Base-by-base conservation (phyloP, 2,113 vertebrate species). In the Chloebia gouldiae region DNA sequence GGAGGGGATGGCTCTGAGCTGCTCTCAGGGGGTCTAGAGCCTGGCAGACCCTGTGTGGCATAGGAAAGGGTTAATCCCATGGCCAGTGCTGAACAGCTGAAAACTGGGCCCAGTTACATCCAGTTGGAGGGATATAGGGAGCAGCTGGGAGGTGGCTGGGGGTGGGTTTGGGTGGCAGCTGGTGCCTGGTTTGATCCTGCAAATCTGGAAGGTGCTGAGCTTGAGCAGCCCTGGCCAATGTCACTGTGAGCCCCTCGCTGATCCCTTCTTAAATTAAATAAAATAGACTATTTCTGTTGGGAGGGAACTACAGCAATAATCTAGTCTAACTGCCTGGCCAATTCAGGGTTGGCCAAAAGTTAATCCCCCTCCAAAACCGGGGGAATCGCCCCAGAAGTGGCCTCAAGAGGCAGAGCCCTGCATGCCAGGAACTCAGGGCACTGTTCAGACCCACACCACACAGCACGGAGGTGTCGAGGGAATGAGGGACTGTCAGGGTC, bases 81-180 rank as follows among this genome's bases (percentile, higher is more conserved):
- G 31, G 24, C 76, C 8, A 2, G 5, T 25, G 27, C 51, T 42
- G 69, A 90, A 94, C 96, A 96, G 92, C 95, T 96, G 95, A 85
- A 91, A 93, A 92, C 60, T 83, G 90, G 92, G 45, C 89, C 91
- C 89, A 88, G 80, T 88, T 88, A 88, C 63, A 83, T 51, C 75
- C 71, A 44, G 63, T 77, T 88, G 91, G 63, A 95, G 53, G 50
- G 88, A 81, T 65, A 18, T 31, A 39, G 47, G 42, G 71, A 94
- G 80, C 95, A 97, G 95, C 92, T 94, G 95, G 81, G 70, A 78
- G 44, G 16, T n/a, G 70, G 79, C 42, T 93, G 66, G 60, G 60
- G 64, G 10, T 92, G 71, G n/a, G 42, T 78, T 71, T 85, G 71
- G 73, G 75, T 88, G 79, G 86, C 93, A 96, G 95, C 95, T 94